A percentile compares a stretch with the other conserved stretches of the same genome.
These are phyloP conservation scores for Parnassius orleans DNA, from an alignment of 2,888 invertebrate species.

Conservation along the genomic window DNA sequence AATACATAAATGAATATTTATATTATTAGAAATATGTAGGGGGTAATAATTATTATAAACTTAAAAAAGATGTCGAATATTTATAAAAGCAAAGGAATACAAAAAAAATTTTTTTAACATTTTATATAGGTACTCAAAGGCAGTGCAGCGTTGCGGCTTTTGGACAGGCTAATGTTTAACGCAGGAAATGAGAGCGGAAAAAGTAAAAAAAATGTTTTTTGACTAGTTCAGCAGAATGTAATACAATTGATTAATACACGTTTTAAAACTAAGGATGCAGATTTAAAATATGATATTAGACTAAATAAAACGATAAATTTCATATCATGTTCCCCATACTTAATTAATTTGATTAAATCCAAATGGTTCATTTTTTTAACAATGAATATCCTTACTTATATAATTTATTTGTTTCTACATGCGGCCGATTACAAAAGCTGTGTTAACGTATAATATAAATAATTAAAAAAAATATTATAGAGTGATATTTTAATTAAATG, in stretches of 20 bases:
- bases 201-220: background rate
- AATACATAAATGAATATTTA: too few species aligned
- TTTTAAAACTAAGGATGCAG: background rate
- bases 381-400: too few species aligned
- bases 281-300: too few species aligned
- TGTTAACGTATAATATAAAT: too few species aligned
- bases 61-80: background rate
- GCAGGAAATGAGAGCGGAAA: background rate
- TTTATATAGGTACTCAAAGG: background rate
- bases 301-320: too few species aligned
- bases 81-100: background rate
- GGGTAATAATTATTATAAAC: background rate
- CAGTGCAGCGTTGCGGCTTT: background rate
- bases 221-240: background rate
- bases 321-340: too few species aligned
- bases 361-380: too few species aligned
- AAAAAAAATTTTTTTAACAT: background rate
- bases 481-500: too few species aligned
- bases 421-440: too few species aligned
- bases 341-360: too few species aligned
- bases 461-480: too few species aligned
- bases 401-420: too few species aligned
- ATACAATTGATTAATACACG: background rate
- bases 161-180: background rate
- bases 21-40: background rate